phyloP scores from a whole-genome alignment of 1,140 invertebrate species.

The Gonatopus flavifemur region DNA sequence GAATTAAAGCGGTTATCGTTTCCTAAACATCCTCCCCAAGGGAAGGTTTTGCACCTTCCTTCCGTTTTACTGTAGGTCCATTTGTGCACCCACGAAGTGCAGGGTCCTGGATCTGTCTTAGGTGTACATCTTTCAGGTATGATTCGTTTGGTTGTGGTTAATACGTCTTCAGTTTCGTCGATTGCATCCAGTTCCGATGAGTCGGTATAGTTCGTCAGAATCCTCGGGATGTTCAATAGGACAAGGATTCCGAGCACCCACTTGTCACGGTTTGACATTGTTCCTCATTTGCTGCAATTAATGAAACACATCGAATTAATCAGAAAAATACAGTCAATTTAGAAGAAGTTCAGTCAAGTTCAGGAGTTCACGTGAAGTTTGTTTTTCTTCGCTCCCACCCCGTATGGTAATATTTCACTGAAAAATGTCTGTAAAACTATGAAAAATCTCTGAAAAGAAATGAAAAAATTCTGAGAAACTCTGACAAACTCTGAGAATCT shows the following conservation, averaged over 20 bases:
- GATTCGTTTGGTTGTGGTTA: conserved; percentile 31
- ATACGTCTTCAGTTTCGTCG: conserved; percentile 27
- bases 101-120: conserved; percentile 64
- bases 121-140: conserved; percentile 48
- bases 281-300: conserved; percentile 44
- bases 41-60: conserved; percentile 69
- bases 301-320: conserved; percentile 9
- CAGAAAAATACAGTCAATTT: no score
- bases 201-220: conserved; percentile 32
- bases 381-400: no score
- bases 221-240: conserved; percentile 27
- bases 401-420: no score
- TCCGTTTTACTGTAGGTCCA: conserved; percentile 72
- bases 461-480: no score
- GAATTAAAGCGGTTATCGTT: conserved; percentile 78
- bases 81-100: conserved; percentile 68
- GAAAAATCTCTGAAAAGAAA: no score
- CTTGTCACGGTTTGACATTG: conserved; percentile 39
- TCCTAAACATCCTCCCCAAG: conserved; percentile 77
- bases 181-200: conserved; percentile 28
- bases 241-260: conserved; percentile 45
- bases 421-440: no score
- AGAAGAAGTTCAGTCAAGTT: no score
- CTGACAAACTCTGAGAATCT: no score
- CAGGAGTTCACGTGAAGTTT: no score